Conservation (phyloP, 2,797 vertebrate species). For the Arnoldichthys spilopterus region DNA sequence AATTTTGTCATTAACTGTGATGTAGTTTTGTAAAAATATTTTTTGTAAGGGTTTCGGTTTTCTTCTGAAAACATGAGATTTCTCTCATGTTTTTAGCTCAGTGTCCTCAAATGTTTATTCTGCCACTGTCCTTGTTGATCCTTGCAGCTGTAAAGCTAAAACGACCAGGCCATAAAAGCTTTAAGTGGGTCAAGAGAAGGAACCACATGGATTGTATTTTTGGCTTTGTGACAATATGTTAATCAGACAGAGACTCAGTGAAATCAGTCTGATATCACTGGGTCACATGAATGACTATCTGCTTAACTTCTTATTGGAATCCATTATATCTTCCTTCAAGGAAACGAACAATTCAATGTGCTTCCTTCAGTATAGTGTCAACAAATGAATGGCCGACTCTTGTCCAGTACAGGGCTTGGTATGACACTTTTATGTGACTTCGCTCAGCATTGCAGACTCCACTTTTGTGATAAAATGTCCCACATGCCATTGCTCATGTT, state of each 20-base stretch:
- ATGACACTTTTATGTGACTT: not conserved
- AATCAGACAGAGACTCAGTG: not conserved
- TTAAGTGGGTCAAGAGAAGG: not conserved
- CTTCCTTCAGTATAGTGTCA: not conserved
- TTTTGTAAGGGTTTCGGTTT: too few relatives aligned
- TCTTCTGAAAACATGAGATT: not conserved
- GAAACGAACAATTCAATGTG: not conserved
- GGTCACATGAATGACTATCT: not conserved
- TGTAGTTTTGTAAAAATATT: too few relatives aligned
- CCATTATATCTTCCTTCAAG: slow-evolving; percentile 1
- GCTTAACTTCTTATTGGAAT: not conserved
- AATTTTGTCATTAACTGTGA: too few relatives aligned
- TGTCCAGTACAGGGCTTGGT: not conserved
- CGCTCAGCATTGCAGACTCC: not conserved
- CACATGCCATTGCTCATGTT: not conserved
- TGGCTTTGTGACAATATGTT: not conserved
- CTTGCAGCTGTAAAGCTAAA: not conserved
- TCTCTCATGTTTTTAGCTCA: not conserved
- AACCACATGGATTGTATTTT: not conserved
- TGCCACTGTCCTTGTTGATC: not conserved
- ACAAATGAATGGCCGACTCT: not conserved
- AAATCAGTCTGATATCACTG: not conserved
- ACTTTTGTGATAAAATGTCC: not conserved
- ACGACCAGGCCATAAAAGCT: not conserved
- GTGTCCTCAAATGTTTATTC: not conserved